Evolutionary conservation across 2,888 invertebrate genomes (phyloP).

Genomic region (Torymus aiolomorphi): DNA sequence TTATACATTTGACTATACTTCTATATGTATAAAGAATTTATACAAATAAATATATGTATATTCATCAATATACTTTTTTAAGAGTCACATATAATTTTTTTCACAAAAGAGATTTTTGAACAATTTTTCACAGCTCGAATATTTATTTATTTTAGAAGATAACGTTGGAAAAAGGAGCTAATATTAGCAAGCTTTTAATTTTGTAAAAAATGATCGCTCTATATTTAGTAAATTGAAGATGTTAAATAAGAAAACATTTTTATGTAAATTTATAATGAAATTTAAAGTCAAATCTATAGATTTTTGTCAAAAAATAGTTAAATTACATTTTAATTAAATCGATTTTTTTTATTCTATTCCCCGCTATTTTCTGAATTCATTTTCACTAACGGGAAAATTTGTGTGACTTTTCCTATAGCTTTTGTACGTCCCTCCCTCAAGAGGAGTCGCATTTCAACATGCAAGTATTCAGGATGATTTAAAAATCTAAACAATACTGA

Average conservation of each 20-base stretch:
- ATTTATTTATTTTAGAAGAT: neutral
- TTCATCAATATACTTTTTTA: neutral
- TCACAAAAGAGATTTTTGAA: conserved; percentile 13
- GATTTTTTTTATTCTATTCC: conserved; percentile 10
- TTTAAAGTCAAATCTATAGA: too few species aligned
- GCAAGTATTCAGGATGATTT: conserved; percentile 91
- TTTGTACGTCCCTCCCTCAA: conserved; percentile 91
- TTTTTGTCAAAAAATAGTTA: conserved; percentile 6
- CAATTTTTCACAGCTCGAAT: conserved; percentile 40
- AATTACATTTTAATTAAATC: neutral
- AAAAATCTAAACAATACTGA: conserved; percentile 93
- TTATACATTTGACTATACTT: conserved; percentile 17
- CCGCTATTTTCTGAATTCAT: conserved; percentile 59
- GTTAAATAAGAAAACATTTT: too few species aligned
- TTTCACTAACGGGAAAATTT: conserved; percentile 80
- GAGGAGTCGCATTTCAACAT: conserved; percentile 86
- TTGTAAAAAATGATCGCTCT: too few species aligned
- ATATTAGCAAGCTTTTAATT: neutral
- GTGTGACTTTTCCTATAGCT: conserved; percentile 90
- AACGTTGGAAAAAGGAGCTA: neutral
- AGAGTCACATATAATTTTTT: neutral
- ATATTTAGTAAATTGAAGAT: too few species aligned
- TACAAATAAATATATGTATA: neutral
- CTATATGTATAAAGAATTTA: neutral
- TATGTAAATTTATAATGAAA: too few species aligned